Conservation (phyloP, 64 coral and sea anemone genomes). For the Platygyra sinensis region DNA sequence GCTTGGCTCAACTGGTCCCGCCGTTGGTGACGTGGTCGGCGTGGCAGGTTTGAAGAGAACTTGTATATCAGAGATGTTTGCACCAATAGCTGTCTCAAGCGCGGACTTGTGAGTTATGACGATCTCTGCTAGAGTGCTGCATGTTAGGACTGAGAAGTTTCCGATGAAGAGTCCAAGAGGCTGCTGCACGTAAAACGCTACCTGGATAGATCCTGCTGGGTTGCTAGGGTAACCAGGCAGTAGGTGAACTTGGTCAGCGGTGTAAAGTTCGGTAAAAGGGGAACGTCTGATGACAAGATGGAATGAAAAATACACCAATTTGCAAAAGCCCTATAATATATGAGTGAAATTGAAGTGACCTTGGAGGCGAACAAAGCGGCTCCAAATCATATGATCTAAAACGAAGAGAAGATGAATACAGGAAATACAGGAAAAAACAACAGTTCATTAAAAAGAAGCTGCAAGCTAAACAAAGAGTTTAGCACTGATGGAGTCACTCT, state of each 20-base stretch:
- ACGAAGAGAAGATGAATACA: too few species aligned
- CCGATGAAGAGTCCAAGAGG: constrained; percentile 16
- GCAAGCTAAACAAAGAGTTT: too few species aligned
- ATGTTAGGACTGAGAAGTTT: not conserved
- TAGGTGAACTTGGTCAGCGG: constrained; percentile 36
- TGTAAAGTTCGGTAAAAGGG: too few species aligned
- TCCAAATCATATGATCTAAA: too few species aligned
- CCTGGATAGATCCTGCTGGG: not conserved
- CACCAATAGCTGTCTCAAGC: not conserved
- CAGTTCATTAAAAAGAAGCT: too few species aligned
- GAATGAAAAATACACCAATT: not conserved
- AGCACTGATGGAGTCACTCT: too few species aligned
- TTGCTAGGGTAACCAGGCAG: constrained; percentile 44
- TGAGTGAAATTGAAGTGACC: not conserved
- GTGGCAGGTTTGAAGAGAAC: not conserved
- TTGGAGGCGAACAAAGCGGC: too few species aligned
- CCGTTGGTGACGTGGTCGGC: not conserved
- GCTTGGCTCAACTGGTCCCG: not conserved
- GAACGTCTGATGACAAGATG: not conserved
- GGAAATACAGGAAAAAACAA: too few species aligned
- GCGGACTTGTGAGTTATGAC: not conserved
- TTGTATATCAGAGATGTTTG: not conserved
- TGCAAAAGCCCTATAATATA: not conserved
- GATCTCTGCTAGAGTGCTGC: not conserved
- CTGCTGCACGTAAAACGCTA: constrained; percentile 50